phyloP scores from a whole-genome alignment of 2,113 vertebrate genomes.

The Entelurus aequoreus region DNA sequence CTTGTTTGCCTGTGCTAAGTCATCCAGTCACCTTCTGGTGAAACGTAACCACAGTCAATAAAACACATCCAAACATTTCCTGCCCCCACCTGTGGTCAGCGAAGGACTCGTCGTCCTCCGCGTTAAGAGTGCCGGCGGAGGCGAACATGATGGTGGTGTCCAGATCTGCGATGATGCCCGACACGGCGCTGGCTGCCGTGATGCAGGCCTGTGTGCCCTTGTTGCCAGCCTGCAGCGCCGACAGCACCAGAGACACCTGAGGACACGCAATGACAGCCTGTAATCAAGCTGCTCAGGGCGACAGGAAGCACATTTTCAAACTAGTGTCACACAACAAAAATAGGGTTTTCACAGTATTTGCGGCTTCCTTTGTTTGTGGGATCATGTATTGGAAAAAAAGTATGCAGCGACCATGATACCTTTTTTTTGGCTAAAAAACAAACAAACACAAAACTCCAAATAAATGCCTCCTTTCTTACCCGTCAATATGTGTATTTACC shows the following conservation, averaged over 20 bases:
- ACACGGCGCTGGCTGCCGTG: constrained; percentile 90
- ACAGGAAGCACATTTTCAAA: not conserved
- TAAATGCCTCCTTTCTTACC: too few species aligned
- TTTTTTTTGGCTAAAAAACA: too few species aligned
- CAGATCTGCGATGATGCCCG: constrained; percentile 94
- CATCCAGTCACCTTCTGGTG: constrained; percentile 37
- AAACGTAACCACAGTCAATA: constrained; percentile 13
- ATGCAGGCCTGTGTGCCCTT: constrained; percentile 98
- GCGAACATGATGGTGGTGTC: constrained; percentile 99
- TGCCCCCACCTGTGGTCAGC: constrained; percentile 89
- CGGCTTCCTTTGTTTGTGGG: not conserved
- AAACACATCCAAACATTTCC: not conserved
- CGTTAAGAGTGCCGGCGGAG: constrained; percentile 91
- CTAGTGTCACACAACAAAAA: not conserved
- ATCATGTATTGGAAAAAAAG: not conserved
- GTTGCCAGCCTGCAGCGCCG: constrained; percentile 95
- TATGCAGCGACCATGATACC: too few species aligned
- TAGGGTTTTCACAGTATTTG: too few species aligned
- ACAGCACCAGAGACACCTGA: constrained; percentile 93
- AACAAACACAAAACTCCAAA: too few species aligned
- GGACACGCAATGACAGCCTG: constrained; percentile 17
- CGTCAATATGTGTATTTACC: too few species aligned
- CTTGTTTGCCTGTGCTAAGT: constrained; percentile 30
- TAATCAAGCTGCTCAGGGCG: constrained; percentile 16
- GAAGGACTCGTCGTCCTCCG: constrained; percentile 93